Base-by-base conservation (phyloP, 2,797 vertebrate genomes). In the Sebastes miniatus region DNA sequence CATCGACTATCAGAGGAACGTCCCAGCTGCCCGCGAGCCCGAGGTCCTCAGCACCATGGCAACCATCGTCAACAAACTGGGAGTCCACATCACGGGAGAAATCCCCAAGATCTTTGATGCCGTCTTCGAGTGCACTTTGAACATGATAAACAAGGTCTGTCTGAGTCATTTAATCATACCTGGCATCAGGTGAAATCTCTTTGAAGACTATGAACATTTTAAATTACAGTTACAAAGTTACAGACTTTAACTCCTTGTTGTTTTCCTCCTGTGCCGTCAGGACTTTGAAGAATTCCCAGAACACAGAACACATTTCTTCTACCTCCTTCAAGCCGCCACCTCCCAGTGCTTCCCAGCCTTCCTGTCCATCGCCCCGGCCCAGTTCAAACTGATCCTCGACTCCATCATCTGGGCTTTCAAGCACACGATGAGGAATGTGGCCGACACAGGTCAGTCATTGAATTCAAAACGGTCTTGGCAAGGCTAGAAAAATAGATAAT, bases 41-140 rank as follows among this genome's bases (percentile, higher is more conserved):
- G 98, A 99, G 96, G 98, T 99, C 81, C 98, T 99, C 86, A 99
- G 98, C 95, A 99, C 98, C 83, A 99, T 99, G 97, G 98, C 98
- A 29, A 98, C 98, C 86, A 99, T 99, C 29, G 98, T 99, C 91
- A 99, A 99, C 94, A 99, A 99, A 89, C 94, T 99, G 90, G 97
- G 97, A 2, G 97, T 93, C 72, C 98, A 99, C 93, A 99, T 99
- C 92, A 99, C 98, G 39, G 96, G 96, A 83, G 98, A 99, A 93
- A 99, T 99, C 95, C 98, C 98, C 89, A 98, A 99, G 94, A 99
- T 99, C 95, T 99, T 99, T 68, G 98, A 99, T 83, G 98, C 98
- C 14, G 98, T 99, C 73, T 99, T 99, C 71, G 98, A 99, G 93
- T 99, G 98, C 96, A 99, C 98, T 0, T 95, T 99, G 90, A 99